Conservation (phyloP, 2,888 invertebrate species). For the Laothoe populi region DNA sequence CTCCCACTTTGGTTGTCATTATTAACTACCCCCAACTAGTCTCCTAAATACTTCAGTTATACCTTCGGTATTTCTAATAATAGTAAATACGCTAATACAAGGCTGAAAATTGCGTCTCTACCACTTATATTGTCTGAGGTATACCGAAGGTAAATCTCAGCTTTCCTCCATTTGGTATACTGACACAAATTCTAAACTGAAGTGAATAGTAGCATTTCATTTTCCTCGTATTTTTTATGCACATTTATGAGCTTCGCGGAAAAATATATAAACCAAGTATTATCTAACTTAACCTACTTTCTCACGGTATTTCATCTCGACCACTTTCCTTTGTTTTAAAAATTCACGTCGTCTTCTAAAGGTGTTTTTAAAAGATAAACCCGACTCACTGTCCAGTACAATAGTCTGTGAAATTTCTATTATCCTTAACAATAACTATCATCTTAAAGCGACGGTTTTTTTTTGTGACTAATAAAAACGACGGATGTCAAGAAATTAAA, state of each 20-base stretch:
- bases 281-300: constrained; percentile 14
- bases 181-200: background rate
- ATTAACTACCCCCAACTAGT: no score
- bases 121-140: background rate
- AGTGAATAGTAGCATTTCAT: background rate
- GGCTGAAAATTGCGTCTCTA: no score
- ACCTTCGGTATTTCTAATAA: no score
- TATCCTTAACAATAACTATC: background rate
- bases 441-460: no score
- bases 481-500: no score
- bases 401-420: background rate
- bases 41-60: no score
- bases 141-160: background rate
- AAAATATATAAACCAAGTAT: constrained; percentile 11
- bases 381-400: background rate
- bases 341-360: constrained; percentile 14
- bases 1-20: no score
- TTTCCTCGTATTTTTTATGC: background rate
- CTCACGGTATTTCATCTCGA: background rate
- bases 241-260: background rate
- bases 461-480: no score
- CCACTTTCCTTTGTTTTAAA: constrained; percentile 14
- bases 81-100: no score
- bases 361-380: constrained; percentile 14
- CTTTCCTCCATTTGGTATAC: no score